Base-by-base conservation (phyloP, 2,113 vertebrate species). In the Grammomys dolichurus region DNA sequence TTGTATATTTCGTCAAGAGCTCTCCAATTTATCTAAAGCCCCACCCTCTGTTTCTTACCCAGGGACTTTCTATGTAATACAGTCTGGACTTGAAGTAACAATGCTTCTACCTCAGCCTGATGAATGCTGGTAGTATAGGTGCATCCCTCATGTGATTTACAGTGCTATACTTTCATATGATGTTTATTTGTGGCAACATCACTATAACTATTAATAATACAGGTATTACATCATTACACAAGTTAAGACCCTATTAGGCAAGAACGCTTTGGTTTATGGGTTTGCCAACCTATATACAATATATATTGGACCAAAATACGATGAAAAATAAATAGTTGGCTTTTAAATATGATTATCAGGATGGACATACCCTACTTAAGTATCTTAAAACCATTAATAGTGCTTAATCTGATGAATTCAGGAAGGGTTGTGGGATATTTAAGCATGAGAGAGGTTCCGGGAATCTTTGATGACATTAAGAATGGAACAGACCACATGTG, bases 91-190 rank as follows among this genome's bases (percentile, higher is more conserved):
- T 67, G 43, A 33, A 87, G 11, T 51, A 46, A 24, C 33, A 33
- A 26, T 70, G 63, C 28, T 24, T 48, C 43, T 51, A 36, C 46
- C 19, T 19, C 7, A 19, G 40, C 24, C 3, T 63, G 7, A 1
- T 31, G 40, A 46, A 46, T 65, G 54, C 5, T 20, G 10, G 22
- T 16, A 31, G 17, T 65, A 36, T 51, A 54, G 85, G 33, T 51
- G 3, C 24, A 46, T 14, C 0, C 0, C 33, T 70, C 11, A 51
- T 2, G 8, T 51, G 5, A 1, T 46, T 85, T 46, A n/a, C 5
- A 54, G 5, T 60, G 20, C 4, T 40, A 10, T 33, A 14, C 11
- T 31, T 40, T 63, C 22, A 31, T 63, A 24, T 73, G 9, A 63
- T 12, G 43, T 33, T 89, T 40, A 28, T 63, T 72, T 80, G 22